Percentiles rank a stretch among this genome's conserved stretches.
These are phyloP conservation scores for Pangasius sanitwongsei DNA, from an alignment of 2,797 vertebrate species.

Conservation along the genomic window DNA sequence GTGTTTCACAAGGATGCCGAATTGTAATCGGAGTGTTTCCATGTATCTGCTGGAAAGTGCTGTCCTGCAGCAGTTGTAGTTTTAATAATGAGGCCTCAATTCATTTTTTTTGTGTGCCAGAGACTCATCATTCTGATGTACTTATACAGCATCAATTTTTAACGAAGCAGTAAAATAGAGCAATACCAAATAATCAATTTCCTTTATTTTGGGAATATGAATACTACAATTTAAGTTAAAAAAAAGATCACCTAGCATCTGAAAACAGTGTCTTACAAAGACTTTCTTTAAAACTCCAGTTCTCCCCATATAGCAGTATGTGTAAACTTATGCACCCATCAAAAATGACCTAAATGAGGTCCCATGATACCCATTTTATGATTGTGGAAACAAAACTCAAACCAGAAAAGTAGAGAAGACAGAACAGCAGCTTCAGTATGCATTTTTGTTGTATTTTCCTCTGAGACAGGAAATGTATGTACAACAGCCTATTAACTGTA, in stretches of 20 bases:
- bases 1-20: background rate
- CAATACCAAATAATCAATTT: background rate
- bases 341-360: background rate
- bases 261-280: background rate
- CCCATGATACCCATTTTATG: background rate
- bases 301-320: background rate
- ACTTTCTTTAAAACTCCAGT: background rate
- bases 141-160: background rate
- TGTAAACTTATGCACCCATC: background rate
- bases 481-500: slow-evolving; percentile 1
- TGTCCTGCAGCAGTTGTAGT: background rate
- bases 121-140: background rate
- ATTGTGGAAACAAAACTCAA: background rate
- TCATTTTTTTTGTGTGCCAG: background rate
- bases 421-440: background rate
- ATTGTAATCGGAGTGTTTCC: background rate
- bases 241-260: background rate
- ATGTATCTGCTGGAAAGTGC: background rate
- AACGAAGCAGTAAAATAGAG: background rate
- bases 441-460: background rate
- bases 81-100: background rate
- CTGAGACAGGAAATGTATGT: slow-evolving; percentile 6
- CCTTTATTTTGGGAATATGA: background rate
- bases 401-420: background rate
- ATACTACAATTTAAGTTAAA: background rate